phyloP scores from a whole-genome alignment of 2,888 invertebrate genomes.

The Pseudococcus longispinus region DNA sequence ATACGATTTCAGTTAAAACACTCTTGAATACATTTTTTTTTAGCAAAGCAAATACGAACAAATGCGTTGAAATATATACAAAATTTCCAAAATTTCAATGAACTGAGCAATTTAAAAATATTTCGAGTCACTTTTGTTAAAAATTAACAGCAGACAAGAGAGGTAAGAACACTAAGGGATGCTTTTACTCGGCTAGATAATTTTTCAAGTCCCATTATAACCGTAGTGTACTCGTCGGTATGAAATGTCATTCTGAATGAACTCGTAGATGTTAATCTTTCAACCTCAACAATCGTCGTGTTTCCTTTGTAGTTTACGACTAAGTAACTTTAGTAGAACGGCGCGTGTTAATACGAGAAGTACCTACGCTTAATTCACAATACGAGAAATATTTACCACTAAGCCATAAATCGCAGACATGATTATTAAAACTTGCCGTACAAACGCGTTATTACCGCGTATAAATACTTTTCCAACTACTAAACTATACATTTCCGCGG shows the following conservation, averaged over 20 bases:
- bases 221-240: background rate
- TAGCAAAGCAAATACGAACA: too few relatives aligned
- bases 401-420: constrained; percentile 24
- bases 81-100: too few relatives aligned
- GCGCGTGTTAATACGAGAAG: constrained; percentile 7
- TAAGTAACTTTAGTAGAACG: background rate
- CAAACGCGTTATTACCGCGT: background rate
- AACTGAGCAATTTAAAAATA: too few relatives aligned
- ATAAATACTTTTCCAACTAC: constrained; percentile 22
- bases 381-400: constrained; percentile 22
- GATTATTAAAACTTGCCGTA: constrained; percentile 26
- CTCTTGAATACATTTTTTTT: too few relatives aligned
- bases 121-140: too few relatives aligned
- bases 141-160: too few relatives aligned
- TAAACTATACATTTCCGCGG: background rate
- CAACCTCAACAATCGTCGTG: constrained; percentile 19
- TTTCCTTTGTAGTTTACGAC: background rate
- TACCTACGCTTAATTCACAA: constrained; percentile 11
- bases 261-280: constrained; percentile 19
- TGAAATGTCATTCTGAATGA: constrained; percentile 5
- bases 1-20: too few relatives aligned
- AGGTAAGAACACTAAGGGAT: background rate
- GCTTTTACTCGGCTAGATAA: background rate
- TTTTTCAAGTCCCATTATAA: background rate
- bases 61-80: too few relatives aligned